A percentile compares a stretch with the other conserved stretches of the same genome.
These are phyloP conservation scores for Ephestia elutella DNA, from an alignment of 1,140 invertebrate genomes.

Conservation along the genomic window DNA sequence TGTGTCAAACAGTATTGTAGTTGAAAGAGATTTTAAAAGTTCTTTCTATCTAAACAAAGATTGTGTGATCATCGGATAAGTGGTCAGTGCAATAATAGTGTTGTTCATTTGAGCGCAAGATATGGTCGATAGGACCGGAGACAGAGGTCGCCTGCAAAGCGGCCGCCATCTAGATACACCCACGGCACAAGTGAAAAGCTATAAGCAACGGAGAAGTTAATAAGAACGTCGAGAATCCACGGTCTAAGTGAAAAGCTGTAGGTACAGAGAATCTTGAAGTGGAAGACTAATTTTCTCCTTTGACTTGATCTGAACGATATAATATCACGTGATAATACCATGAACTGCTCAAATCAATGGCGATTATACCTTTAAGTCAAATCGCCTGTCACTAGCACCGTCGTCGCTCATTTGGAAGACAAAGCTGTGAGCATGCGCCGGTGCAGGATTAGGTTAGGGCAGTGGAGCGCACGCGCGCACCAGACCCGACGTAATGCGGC, in stretches of 20 bases:
- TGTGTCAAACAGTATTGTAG: too few relatives aligned
- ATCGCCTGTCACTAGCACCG: background rate
- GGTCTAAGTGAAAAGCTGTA: too few relatives aligned
- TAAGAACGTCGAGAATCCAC: too few relatives aligned
- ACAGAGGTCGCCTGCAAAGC: constrained; percentile 60
- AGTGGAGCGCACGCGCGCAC: constrained; percentile 56
- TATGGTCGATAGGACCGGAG: constrained; percentile 38
- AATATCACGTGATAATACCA: too few relatives aligned
- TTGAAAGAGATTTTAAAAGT: too few relatives aligned
- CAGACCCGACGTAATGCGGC: constrained; percentile 60
- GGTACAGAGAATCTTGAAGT: too few relatives aligned
- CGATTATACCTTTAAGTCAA: background rate
- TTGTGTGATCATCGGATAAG: constrained; percentile 38
- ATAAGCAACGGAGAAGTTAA: constrained; percentile 19
- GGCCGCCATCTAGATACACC: constrained; percentile 43
- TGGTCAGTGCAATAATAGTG: constrained; percentile 35
- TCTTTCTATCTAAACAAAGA: constrained; percentile 16
- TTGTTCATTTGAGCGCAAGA: constrained; percentile 38
- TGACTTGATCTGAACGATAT: too few relatives aligned
- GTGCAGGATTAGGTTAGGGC: constrained; percentile 44
- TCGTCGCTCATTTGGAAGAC: background rate
- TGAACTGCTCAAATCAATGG: too few relatives aligned
- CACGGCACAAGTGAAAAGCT: constrained; percentile 20
- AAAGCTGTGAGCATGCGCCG: constrained; percentile 15
- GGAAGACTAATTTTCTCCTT: too few relatives aligned